Conservation (phyloP, 2,797 vertebrate genomes). For the Tapirus indicus region DNA sequence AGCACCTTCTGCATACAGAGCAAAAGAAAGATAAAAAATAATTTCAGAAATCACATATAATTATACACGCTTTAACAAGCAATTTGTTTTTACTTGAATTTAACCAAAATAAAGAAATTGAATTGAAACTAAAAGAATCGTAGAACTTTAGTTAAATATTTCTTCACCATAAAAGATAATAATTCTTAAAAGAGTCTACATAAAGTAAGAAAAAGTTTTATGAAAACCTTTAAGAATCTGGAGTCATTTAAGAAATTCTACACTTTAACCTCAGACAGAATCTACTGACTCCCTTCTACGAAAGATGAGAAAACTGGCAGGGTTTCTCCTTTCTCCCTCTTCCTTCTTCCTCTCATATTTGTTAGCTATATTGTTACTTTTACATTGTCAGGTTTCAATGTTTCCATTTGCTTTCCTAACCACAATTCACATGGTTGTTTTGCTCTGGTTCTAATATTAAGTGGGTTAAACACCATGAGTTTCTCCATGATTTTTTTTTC, state of each 20-base stretch:
- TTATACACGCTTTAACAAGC: background rate
- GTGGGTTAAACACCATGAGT: background rate
- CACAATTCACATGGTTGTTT: background rate
- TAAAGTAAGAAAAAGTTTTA: background rate
- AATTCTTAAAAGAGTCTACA: constrained; percentile 6
- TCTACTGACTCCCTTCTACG: background rate
- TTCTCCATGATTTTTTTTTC: background rate
- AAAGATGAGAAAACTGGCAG: background rate
- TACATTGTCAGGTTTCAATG: background rate
- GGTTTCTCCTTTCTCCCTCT: background rate
- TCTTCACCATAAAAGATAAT: constrained; percentile 3
- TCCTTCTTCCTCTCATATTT: background rate
- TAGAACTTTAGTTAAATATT: constrained; percentile 9
- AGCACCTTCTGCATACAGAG: background rate
- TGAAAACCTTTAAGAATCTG: constrained; percentile 22
- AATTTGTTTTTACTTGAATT: constrained; percentile 42
- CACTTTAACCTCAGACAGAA: background rate
- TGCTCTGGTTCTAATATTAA: background rate
- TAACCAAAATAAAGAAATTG: constrained; percentile 13
- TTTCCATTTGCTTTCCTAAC: background rate
- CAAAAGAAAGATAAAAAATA: background rate
- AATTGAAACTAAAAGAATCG: background rate
- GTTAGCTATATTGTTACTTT: constrained; percentile 11
- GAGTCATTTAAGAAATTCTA: background rate
- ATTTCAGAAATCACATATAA: constrained; percentile 20